These are phyloP conservation scores for Columba livia DNA, from an alignment of 2,113 vertebrate species.

Conservation along the genomic window DNA sequence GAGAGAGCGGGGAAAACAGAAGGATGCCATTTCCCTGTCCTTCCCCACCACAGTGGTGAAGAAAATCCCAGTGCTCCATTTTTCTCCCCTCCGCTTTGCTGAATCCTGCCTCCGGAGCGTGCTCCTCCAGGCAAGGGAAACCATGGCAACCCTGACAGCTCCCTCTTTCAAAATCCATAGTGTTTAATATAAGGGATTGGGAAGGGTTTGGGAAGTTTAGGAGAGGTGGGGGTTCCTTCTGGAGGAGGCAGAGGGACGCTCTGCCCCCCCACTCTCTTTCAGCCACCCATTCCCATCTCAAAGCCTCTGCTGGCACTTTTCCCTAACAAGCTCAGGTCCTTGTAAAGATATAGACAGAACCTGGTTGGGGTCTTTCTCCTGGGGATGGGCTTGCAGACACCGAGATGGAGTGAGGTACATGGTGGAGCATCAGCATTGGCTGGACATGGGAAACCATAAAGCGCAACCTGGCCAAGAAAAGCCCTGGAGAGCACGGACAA, in stretches of 20 bases:
- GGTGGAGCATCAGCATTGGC: neutral
- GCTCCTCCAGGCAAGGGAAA: slow-evolving; percentile 61
- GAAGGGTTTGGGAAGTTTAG: slow-evolving; percentile 26
- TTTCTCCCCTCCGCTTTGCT: slow-evolving; percentile 26
- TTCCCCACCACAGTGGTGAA: neutral
- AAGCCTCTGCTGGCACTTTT: rapidly evolving
- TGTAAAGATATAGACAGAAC: neutral
- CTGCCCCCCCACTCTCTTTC: neutral
- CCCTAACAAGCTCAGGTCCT: neutral
- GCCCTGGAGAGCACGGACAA: neutral
- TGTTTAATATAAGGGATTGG: slow-evolving; percentile 19
- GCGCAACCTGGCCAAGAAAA: neutral
- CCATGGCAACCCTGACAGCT: slow-evolving; percentile 71
- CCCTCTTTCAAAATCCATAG: slow-evolving; percentile 52
- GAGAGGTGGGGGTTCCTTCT: neutral
- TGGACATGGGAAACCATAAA: neutral
- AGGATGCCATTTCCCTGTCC: neutral
- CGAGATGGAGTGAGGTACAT: rapidly evolving
- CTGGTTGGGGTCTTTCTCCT: rapidly evolving
- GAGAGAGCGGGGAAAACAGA: neutral
- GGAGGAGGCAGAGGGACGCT: neutral
- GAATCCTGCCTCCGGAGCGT: slow-evolving; percentile 45
- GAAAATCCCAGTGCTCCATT: slow-evolving; percentile 52
- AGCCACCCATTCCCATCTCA: neutral
- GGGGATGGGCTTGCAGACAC: neutral